Evolutionary conservation across 2,888 invertebrate genomes (phyloP), one percentile per base, ranked within the genome.

Genomic region (Caenorhabditis uteleia): DNA sequence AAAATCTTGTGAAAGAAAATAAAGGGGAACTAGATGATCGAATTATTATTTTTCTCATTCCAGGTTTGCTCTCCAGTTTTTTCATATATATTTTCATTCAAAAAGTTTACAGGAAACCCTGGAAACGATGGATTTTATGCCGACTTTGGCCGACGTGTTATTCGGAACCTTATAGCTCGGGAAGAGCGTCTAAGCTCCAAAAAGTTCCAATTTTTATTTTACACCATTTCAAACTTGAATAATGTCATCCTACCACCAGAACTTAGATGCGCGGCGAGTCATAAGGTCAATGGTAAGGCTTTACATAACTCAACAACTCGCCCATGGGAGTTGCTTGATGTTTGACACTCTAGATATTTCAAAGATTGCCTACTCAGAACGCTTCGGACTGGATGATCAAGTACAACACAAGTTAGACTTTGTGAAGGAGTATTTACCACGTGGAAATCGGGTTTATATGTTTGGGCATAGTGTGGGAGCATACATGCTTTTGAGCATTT

Each of bases 91-190:
- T 10, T 29, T 29, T 29, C 8, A 14, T 29, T 10, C 14, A 29
- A 10, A 29, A 29, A 29, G 7, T 10, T 39, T 48, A 8, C 55
- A 73, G 79, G 79, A 3, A 79, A 79, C 43, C 79, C 79, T 7
- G 79, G 79, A n/a, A 79, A 79, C 66, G 79, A 80, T 16, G 69
- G 68, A 6, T 78, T 80, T 47, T 80, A 80, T 55, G 66, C 75
- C 2, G 74, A 77, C 25, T 80, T 80, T 44, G 78, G 77, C 2
- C 47, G 60, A 21, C 59, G 57, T 8, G 39, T 79, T 7, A 57
- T 78, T 12, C 60, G 68, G 43, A 72, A 71, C 36, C 34, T 71
- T 27, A 56, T 68, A 27, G 65, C 68, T 10, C 42, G 71, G n/a
- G 71, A 68, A 43, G 71, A 71, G 33, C 48, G 71, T 10, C 51